These are phyloP conservation scores for Drosophila kokeensis DNA, from an alignment of 2,888 invertebrate species.

Conservation along the genomic window DNA sequence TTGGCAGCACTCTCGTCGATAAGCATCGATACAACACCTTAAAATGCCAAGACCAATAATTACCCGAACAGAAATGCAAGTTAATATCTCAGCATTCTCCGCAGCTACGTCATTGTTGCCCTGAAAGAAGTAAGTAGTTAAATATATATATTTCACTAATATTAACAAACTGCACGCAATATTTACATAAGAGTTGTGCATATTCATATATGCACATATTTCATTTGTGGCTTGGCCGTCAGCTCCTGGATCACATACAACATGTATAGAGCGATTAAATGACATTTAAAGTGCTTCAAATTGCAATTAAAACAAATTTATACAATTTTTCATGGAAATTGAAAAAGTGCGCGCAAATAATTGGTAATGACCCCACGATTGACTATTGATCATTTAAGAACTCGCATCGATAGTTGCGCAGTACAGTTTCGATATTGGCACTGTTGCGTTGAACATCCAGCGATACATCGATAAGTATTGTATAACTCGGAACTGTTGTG, in stretches of 20 bases:
- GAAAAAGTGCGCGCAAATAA: too few relatives aligned
- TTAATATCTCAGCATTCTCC: neutral
- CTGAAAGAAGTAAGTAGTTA: neutral
- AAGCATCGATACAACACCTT: conserved; percentile 4
- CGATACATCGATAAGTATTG: conserved; percentile 54
- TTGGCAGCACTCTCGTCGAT: neutral
- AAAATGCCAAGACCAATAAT: neutral
- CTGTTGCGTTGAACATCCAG: neutral
- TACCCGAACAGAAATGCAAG: neutral
- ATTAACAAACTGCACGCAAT: too few relatives aligned
- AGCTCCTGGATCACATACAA: neutral
- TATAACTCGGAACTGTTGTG: conserved; percentile 57
- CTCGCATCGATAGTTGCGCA: conserved; percentile 21
- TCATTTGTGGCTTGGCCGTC: neutral
- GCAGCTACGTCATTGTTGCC: conserved; percentile 1
- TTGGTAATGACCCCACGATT: neutral
- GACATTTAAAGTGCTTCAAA: neutral
- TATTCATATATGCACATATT: too few relatives aligned
- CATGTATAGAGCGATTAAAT: neutral
- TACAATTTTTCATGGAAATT: accelerated
- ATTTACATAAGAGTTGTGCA: too few relatives aligned
- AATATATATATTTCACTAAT: neutral
- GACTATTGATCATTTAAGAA: neutral
- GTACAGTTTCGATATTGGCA: neutral
- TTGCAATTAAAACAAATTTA: neutral